A percentile compares a stretch with the other conserved stretches of the same genome.
These are phyloP conservation scores for Boloria selene DNA, from an alignment of 2,888 invertebrate species.

Conservation along the genomic window DNA sequence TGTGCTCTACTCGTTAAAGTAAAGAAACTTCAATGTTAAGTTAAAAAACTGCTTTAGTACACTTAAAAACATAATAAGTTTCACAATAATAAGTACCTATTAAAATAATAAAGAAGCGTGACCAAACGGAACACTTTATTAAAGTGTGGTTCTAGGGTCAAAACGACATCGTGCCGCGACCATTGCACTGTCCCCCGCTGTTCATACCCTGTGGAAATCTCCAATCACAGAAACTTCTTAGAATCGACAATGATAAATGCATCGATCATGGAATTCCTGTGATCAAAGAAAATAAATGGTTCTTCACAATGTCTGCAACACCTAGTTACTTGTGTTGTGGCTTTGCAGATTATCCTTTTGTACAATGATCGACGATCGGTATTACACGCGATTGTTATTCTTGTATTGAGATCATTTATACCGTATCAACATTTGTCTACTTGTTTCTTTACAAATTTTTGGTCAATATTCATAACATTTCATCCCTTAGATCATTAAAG, in stretches of 20 bases:
- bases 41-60: no score
- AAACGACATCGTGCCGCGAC: slow-evolving; percentile 67
- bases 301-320: slow-evolving; percentile 48
- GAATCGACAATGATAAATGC: slow-evolving; percentile 36
- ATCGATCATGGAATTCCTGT: slow-evolving; percentile 35
- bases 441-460: not conserved
- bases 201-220: slow-evolving; percentile 27
- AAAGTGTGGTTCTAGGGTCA: slow-evolving; percentile 55
- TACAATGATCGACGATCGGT: slow-evolving; percentile 28
- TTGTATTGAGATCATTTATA: not conserved
- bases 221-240: slow-evolving; percentile 35
- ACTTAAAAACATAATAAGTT: slow-evolving; percentile 1
- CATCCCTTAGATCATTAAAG: not conserved
- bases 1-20: no score
- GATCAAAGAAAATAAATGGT: slow-evolving; percentile 33
- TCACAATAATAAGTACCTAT: slow-evolving; percentile 58
- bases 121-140: slow-evolving; percentile 58
- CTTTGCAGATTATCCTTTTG: slow-evolving; percentile 28
- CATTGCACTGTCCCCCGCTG: slow-evolving; percentile 57
- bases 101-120: slow-evolving; percentile 66
- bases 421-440: not conserved
- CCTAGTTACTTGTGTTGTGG: slow-evolving; percentile 29
- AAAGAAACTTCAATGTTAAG: no score
- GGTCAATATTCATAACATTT: not conserved
- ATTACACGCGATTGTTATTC: slow-evolving; percentile 26